Percentiles rank a stretch among this genome's conserved stretches.
Conservation (phyloP, 2,797 vertebrate genomes). For the Lepidocolaptes lacrymiger region DNA sequence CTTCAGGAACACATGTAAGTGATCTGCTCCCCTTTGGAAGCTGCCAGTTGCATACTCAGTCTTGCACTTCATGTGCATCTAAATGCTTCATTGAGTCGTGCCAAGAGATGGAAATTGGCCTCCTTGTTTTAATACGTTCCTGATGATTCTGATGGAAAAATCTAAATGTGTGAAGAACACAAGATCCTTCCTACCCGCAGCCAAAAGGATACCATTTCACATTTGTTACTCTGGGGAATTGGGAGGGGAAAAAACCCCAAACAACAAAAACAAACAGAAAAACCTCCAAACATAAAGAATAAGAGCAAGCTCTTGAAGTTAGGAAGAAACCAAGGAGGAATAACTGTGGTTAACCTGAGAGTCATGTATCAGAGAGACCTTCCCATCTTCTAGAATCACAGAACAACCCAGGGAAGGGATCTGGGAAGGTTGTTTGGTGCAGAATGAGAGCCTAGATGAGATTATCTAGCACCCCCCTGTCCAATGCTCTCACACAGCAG, state of each 20-base stretch:
- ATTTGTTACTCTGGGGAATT: not conserved
- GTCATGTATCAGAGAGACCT: not conserved
- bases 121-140: slow-evolving; percentile 16
- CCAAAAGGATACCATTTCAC: not conserved
- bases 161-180: slow-evolving; percentile 1
- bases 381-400: not conserved
- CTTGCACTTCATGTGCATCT: not conserved
- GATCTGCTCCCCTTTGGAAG: not conserved
- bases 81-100: not conserved
- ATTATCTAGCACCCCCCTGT: not conserved
- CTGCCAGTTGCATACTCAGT: not conserved
- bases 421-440: not conserved
- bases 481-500: not conserved
- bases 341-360: not conserved
- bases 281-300: not conserved
- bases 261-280: not conserved
- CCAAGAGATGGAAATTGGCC: slow-evolving; percentile 7
- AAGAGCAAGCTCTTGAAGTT: not conserved
- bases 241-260: not conserved
- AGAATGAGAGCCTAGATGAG: not conserved
- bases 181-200: not conserved
- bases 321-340: not conserved
- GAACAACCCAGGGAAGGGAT: not conserved
- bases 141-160: slow-evolving; percentile 13
- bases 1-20: not conserved